Base-by-base conservation (phyloP, 2,888 invertebrate genomes). In the Torymus auratus region DNA sequence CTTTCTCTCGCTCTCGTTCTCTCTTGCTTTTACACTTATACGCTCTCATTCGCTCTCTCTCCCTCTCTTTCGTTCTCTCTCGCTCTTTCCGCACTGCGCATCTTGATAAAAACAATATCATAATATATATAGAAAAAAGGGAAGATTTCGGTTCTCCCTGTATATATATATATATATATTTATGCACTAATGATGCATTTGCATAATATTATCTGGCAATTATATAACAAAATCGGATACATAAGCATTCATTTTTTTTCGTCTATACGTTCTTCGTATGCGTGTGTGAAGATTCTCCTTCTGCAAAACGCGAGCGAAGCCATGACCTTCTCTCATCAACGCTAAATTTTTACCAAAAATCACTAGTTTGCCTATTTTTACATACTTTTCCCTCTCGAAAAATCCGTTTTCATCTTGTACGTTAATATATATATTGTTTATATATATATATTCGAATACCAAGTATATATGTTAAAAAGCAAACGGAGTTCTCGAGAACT, bases 151-250 rank as follows among this genome's bases (percentile, higher is more conserved):
- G 41, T 28, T 60, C 28, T 65, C 15, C 50, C 75, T 50, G 23
- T 62, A 13, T 72, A 61, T 71, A 20, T 41, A 20, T 17, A 62
- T 64, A 53, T 41, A 41, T 41, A 7, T 41, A 5, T 28, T 28
- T 73, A 61, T 70, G 20, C 56, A 58, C 56, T 78, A 65, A 65
- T 55, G 60, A 78, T 60, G 60, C 68, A 55, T 28, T 70, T 60
- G 17, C 41, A 23, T 15, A 74, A 58, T 65, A 20, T 61, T 50
- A 62, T 67, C 60, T 72, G 68, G 17, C 15, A 68, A 68, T 23
- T 20, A 53, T 73, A 61, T 60, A 78, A 68, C 69, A 69, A 69
- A 79, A 73, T 74, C 61, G n/a, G 56, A 79, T 79, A 64, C 13
- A 79, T 69, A 79, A 79, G 79, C 73, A 50, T 67, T 78, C 50